Base-by-base conservation (phyloP, 2,888 invertebrate genomes). In the Aphrophora alni region DNA sequence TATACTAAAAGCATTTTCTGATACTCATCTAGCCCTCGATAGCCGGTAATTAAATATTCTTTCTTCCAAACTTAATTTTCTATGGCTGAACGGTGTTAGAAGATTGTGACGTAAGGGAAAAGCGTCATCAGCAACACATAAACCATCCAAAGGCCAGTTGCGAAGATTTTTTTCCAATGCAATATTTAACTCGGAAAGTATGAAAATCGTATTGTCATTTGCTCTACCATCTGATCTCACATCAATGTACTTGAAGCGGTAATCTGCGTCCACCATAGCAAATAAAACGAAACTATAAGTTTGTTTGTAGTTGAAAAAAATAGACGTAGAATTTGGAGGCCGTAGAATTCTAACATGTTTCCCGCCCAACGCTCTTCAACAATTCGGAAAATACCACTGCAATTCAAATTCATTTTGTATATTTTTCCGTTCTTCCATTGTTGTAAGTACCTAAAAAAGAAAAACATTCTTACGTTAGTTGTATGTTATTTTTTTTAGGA, bases 231-330 rank as follows among this genome's bases (percentile, higher is more conserved):
- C 82, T 75, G 75, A 75, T 21, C 84, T 84, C 27, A 84, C 80
- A 74, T 83, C 82, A 38, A 83, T 80, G 74, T 82, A 84, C 7
- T 70, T 27, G 80, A 85, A 84, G 28, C 82, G 82, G 74, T 84
- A 85, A 69, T 85, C 81, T 44, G 82, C 71, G 38, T 84, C 85
- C 21, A 85, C 85, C 68, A 85, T 44, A 59, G 85, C 86, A 77
- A 86, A 78, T 38, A 86, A 81, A 21, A 86, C 84, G 33, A 84
- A 82, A 70, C 85, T 85, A 71, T 84, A 84, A 14, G 26, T 38
- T 78, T 82, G 80, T 84, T 86, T 86, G 82, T 86, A 86, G 82
- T 86, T 85, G 71, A 77, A 86, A 75, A 75, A 84, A 33, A 75
- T 26, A 74, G 84, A 84, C 68, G 84, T 85, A 81, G 81, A 82